Percentiles rank a stretch among this genome's conserved stretches.
phyloP scores from a whole-genome alignment of 2,797 vertebrate genomes.

The Betta splendens region DNA sequence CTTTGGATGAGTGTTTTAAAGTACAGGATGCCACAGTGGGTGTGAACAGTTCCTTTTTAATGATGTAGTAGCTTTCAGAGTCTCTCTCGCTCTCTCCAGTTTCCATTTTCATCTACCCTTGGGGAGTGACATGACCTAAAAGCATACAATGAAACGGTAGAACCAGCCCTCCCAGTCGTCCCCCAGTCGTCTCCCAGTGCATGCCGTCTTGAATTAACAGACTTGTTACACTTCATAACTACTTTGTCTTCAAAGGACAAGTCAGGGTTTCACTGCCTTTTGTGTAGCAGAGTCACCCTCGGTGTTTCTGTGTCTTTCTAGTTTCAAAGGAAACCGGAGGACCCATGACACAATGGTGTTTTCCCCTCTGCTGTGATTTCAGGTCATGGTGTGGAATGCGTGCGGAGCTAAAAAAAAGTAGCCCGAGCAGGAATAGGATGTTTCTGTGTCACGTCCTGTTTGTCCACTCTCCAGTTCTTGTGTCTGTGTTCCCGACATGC shows the following conservation, averaged over 20 bases:
- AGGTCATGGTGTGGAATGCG: constrained; percentile 55
- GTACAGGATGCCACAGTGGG: constrained; percentile 26
- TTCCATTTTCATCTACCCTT: constrained; percentile 39
- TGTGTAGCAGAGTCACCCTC: constrained; percentile 17
- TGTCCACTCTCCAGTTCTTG: constrained; percentile 26
- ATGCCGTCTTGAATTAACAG: constrained; percentile 13
- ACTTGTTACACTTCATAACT: not conserved
- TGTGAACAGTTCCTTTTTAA: constrained; percentile 23
- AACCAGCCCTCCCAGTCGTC: constrained; percentile 66
- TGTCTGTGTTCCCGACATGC: constrained; percentile 17
- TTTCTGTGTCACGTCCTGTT: constrained; percentile 67
- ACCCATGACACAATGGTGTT: constrained; percentile 65
- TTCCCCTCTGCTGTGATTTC: constrained; percentile 61
- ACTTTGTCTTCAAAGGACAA: constrained; percentile 5
- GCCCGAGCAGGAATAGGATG: constrained; percentile 61
- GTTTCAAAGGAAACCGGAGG: constrained; percentile 58
- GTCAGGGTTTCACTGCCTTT: constrained; percentile 1
- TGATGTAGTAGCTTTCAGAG: constrained; percentile 9
- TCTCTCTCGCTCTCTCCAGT: constrained; percentile 24
- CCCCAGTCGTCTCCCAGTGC: constrained; percentile 25
- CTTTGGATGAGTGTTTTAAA: not conserved
- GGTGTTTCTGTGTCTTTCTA: constrained; percentile 29
- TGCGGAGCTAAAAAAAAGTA: constrained; percentile 13
- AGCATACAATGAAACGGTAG: constrained; percentile 53
- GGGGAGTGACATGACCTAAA: constrained; percentile 58